A percentile compares a stretch with the other conserved stretches of the same genome.
Evolutionary conservation across 2,113 vertebrate species (phyloP).

Genomic region (Aegotheles bennettii): DNA sequence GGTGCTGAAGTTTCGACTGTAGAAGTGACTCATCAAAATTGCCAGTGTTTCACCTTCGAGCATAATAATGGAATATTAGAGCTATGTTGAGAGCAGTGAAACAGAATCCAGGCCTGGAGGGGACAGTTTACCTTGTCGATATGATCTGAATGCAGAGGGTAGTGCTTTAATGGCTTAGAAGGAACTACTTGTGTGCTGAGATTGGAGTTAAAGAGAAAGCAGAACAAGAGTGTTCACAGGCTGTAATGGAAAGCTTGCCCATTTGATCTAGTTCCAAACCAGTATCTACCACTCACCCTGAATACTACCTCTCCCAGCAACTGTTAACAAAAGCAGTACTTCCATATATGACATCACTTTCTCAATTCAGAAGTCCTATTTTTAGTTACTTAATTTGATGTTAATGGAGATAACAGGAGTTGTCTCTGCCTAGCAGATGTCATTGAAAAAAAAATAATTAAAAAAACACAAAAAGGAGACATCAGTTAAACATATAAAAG

Average conservation of each 20-base stretch:
- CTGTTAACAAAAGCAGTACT: not conserved
- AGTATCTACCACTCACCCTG: not conserved
- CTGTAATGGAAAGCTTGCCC: not conserved
- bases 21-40: not conserved
- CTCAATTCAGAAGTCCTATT: not conserved
- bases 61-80: not conserved
- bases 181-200: not conserved
- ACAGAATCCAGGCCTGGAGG: not conserved
- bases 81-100: not conserved
- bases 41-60: not conserved
- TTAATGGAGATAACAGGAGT: not conserved
- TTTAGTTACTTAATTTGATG: slow-evolving; percentile 15
- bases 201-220: not conserved
- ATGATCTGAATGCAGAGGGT: not conserved
- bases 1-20: not conserved
- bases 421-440: not conserved
- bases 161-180: not conserved
- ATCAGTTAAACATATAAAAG: not conserved
- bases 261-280: not conserved
- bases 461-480: not conserved
- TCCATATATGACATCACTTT: not conserved
- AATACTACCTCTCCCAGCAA: not conserved
- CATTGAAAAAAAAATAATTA: not conserved
- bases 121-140: not conserved
- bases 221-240: not conserved